phyloP scores from a whole-genome alignment of 2,797 vertebrate species.

The Garrulus glandarius region DNA sequence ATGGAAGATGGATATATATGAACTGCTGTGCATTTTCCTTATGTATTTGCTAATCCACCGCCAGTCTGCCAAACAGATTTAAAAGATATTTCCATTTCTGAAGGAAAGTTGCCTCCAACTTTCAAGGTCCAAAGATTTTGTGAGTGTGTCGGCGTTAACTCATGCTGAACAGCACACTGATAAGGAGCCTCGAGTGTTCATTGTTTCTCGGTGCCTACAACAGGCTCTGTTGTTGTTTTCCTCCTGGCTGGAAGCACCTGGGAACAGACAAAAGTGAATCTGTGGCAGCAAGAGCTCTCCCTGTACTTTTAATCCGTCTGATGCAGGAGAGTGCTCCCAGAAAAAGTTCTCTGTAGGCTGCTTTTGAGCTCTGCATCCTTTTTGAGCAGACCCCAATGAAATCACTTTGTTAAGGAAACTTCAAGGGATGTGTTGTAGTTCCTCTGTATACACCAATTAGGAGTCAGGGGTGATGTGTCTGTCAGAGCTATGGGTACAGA shows the following conservation, averaged over 20 bases:
- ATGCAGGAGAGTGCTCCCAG: neutral
- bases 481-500: neutral
- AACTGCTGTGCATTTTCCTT: neutral
- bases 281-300: neutral
- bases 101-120: neutral
- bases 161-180: neutral
- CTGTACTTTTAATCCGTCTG: neutral
- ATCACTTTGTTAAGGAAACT: neutral
- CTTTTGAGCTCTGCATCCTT: neutral
- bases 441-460: neutral
- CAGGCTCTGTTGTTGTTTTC: neutral
- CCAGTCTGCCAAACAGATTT: neutral
- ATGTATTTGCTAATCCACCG: neutral
- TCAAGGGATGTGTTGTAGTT: neutral
- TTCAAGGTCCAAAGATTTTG: neutral
- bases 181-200: neutral
- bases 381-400: neutral
- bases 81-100: neutral
- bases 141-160: neutral
- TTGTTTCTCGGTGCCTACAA: neutral
- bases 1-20: neutral
- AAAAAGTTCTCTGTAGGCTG: neutral
- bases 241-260: neutral
- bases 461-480: neutral
- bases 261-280: neutral